Conservation (phyloP, 2,888 invertebrate genomes). For the Linyphia triangularis region DNA sequence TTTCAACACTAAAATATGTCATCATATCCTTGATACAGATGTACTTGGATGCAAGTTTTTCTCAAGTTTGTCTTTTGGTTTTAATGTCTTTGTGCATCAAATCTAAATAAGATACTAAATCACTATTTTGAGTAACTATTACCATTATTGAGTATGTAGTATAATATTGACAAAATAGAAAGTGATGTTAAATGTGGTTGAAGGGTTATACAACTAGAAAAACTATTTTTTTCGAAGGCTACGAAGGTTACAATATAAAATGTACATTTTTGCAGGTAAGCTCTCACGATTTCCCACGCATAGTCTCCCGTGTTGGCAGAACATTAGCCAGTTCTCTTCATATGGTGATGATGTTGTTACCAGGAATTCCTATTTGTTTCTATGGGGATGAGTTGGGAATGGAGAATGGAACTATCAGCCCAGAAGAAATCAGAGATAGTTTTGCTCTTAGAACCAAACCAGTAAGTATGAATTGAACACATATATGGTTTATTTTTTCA, state of each 20-base stretch:
- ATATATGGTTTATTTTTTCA: not conserved
- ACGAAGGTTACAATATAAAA: too few species aligned
- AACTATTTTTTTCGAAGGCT: too few species aligned
- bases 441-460: constrained; percentile 68
- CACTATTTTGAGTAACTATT: not conserved
- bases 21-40: too few species aligned
- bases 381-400: constrained; percentile 77
- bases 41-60: too few species aligned
- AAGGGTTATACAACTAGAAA: too few species aligned
- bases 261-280: constrained; percentile 55
- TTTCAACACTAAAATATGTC: too few species aligned
- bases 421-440: constrained; percentile 57
- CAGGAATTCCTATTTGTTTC: constrained; percentile 75
- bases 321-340: constrained; percentile 58
- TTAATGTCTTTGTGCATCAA: too few species aligned
- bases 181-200: too few species aligned
- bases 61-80: too few species aligned
- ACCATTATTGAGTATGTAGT: too few species aligned
- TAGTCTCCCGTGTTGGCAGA: constrained; percentile 61
- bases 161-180: too few species aligned
- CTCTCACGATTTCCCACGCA: constrained; percentile 73
- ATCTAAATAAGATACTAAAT: too few species aligned
- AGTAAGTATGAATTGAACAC: constrained; percentile 33
- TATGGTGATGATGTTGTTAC: constrained; percentile 66
- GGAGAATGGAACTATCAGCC: constrained; percentile 44